phyloP scores from a whole-genome alignment of 2,113 vertebrate species.

The Phaethon lepturus region DNA sequence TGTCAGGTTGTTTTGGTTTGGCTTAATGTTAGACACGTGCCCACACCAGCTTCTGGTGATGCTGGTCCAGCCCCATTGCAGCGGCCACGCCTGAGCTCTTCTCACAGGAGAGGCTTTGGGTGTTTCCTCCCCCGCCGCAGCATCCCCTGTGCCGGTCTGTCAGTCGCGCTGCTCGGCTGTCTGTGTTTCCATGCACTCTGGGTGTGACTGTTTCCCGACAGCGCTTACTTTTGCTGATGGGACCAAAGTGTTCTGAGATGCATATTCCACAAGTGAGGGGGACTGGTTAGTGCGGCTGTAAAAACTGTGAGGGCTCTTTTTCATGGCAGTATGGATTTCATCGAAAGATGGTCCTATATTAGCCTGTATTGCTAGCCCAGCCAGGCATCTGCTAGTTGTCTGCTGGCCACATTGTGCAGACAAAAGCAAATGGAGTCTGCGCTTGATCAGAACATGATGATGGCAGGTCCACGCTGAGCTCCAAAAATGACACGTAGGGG shows the following conservation, averaged over 20 bases:
- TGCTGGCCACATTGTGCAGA: not conserved
- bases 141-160: not conserved
- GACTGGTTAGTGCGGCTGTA: not conserved
- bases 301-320: not conserved
- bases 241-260: not conserved
- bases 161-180: accelerated
- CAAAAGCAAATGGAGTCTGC: not conserved
- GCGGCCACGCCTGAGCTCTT: not conserved
- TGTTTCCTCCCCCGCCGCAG: not conserved
- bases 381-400: not conserved
- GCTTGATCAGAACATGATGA: accelerated
- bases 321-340: not conserved
- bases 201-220: not conserved
- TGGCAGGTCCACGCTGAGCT: not conserved
- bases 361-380: not conserved
- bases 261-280: accelerated
- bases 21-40: accelerated
- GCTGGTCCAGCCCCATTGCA: accelerated
- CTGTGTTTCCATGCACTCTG: accelerated
- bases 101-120: not conserved
- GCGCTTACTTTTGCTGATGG: not conserved
- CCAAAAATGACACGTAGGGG: not conserved
- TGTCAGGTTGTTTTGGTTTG: not conserved
- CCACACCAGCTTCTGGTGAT: accelerated
- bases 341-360: accelerated